phyloP scores from a whole-genome alignment of 2,113 vertebrate genomes.

The Gasterosteus nipponicus region DNA sequence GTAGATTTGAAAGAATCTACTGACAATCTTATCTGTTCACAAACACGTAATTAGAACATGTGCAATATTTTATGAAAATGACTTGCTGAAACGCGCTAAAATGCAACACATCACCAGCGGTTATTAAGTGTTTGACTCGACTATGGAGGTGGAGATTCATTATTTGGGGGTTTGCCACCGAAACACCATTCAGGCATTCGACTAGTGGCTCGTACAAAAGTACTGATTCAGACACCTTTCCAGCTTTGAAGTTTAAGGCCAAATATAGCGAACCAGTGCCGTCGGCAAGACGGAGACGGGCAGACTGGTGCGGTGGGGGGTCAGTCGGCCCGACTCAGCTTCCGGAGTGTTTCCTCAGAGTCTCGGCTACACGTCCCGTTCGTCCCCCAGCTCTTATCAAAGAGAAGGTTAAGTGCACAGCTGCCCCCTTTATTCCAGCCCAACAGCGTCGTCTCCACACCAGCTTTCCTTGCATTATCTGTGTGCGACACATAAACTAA shows the following conservation, averaged over 20 bases:
- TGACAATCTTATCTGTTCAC: background rate
- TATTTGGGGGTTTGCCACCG: background rate
- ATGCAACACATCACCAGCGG: background rate
- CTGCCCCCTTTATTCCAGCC: conserved; percentile 38
- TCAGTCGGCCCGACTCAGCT: conserved; percentile 1
- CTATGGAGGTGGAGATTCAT: background rate
- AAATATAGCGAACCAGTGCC: background rate
- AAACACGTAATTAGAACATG: background rate
- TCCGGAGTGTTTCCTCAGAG: conserved; percentile 17
- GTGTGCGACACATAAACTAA: conserved; percentile 7
- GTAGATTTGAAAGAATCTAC: background rate
- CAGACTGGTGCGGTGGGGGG: background rate
- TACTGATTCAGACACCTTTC: conserved; percentile 3
- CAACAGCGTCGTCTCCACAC: conserved; percentile 16
- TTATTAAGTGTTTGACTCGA: background rate
- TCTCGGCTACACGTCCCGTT: conserved; percentile 10
- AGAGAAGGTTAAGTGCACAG: conserved; percentile 37
- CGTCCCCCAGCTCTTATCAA: conserved; percentile 32
- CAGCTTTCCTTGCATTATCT: conserved; percentile 32
- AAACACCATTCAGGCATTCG: background rate
- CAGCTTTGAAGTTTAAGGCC: background rate
- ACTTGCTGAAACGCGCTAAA: background rate
- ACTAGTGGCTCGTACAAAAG: background rate
- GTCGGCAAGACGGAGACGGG: background rate
- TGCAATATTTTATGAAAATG: background rate